Evolutionary conservation across 2,797 vertebrate genomes (phyloP), one percentile per base, ranked within the genome.

Genomic region (Carduelis carduelis): DNA sequence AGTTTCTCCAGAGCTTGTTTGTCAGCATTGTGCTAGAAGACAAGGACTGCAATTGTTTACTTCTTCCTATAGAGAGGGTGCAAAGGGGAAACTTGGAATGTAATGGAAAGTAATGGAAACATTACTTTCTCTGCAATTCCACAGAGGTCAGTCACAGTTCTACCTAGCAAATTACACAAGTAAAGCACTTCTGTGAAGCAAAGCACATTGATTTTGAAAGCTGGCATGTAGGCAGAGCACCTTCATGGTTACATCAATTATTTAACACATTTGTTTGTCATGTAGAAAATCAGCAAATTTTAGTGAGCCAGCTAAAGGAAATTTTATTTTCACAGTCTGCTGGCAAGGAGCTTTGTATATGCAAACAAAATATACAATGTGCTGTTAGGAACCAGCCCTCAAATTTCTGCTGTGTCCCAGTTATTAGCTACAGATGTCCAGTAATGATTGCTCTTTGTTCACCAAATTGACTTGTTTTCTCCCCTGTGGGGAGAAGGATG

Each of bases 361-460:
- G 61, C 77, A 90, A 95, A 88, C 84, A 85, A 90, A 90, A 41
- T 18, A 70, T 65, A 9, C 18, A 87, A 30, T 72, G 41, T 92
- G 68, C 61, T 90, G 64, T 84, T 82, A 90, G 83, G 30, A 39
- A 59, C 32, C 34, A 88, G 43, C 23, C 55, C 63, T 90, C 46
- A 88, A 53, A 75, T 74, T 94, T 94, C 53, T 90, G 44, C 78
- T 71, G 9, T 89, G 50, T 57, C 82, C 37, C 34, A 65, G 35
- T 92, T 95, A 93, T 90, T 91, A 92, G 82, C 35, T 4, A 20
- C 91, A 96, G 92, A 92, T 88, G 84, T 78, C 84, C 79, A 82
- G 39, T 91, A 94, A 92, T 90, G 72, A 90, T 88, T 0, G 0
- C 20, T 82, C 82, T 93, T 94, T 96, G 69, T 95, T 95, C 78